These are phyloP conservation scores for Xyliphius kryptos DNA, from an alignment of 2,113 vertebrate genomes.

Conservation along the genomic window DNA sequence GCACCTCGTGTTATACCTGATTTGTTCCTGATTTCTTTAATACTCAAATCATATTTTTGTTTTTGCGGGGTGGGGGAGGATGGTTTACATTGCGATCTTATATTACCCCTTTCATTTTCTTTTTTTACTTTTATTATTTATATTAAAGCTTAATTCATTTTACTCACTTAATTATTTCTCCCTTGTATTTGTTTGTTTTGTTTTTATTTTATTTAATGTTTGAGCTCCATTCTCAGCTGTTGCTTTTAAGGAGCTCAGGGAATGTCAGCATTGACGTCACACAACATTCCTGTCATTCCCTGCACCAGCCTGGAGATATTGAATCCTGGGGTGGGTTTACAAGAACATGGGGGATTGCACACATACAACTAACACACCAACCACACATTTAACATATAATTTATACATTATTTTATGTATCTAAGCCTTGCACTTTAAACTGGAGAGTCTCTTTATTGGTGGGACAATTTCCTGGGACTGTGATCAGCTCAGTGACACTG, in stretches of 20 bases:
- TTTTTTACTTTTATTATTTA: neutral
- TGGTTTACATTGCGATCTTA: no score
- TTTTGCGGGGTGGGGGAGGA: no score
- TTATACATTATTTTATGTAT: neutral
- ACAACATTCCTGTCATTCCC: conserved; percentile 65
- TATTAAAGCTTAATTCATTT: no score
- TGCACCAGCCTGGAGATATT: conserved; percentile 52
- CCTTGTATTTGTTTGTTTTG: neutral
- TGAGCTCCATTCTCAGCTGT: conserved; percentile 65
- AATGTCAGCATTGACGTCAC: conserved; percentile 76
- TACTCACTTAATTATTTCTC: neutral
- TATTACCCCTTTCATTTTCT: neutral
- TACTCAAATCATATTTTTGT: neutral
- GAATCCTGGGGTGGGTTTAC: conserved; percentile 32
- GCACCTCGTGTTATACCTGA: neutral
- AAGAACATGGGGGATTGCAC: conserved; percentile 17
- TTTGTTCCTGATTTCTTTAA: neutral
- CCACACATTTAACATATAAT: no score
- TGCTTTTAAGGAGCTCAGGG: conserved; percentile 51
- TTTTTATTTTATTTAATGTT: neutral
- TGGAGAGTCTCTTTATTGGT: neutral
- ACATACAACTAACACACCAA: conserved; percentile 1
- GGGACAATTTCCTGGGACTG: conserved; percentile 10
- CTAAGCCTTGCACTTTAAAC: conserved; percentile 6
- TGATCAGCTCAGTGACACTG: conserved; percentile 26